Base-by-base conservation (phyloP, 2,113 vertebrate genomes). In the Proterorhinus semilunaris region DNA sequence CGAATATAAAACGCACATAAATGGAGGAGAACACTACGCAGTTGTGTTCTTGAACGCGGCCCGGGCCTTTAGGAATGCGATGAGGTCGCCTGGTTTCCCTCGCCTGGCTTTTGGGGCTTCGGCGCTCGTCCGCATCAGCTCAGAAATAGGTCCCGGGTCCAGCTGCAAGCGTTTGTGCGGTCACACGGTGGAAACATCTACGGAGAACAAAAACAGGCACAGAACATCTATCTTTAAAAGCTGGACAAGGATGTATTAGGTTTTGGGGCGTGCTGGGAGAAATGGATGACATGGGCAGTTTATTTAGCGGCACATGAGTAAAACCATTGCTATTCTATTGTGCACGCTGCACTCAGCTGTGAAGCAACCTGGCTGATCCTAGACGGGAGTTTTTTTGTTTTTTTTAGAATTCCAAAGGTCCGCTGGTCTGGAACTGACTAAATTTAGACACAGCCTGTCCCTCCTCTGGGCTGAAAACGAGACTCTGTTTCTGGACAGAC, bases 111-210 rank as follows among this genome's bases (percentile, higher is more conserved):
- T 63, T 79, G 27, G 71, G 82, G 85, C 68, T 91, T 86, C 72
- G 86, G 89, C 80, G 27, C 82, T 85, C 65, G 82, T 88, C 82
- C 75, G 88, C 85, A 83, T 90, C 77, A 71, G 85, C 84, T 91
- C 83, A 86, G 85, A 91, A 90, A 91, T 90, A 90, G 88, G 84
- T 87, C 80, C 42, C 65, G 65, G 72, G 72, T 87, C 77, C 80
- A 89, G 88, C 86, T 89, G 89, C 83, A 88, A 86, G 84, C 62
- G 54, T 72, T 75, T 81, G 75, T 91, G 89, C 21, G 89, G 92
- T 86, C 46, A 44, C 68, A 71, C 74, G 74, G 57, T 74, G 75
- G 83, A 87, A 88, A 80, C 87, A 87, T 91, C 78, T 85, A 86
- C 66, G 1, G 62, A 80, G 73, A 82, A 72, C 5, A 72, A 85